Conservation (phyloP, 2,113 vertebrate genomes). For the Alethe castanea region DNA sequence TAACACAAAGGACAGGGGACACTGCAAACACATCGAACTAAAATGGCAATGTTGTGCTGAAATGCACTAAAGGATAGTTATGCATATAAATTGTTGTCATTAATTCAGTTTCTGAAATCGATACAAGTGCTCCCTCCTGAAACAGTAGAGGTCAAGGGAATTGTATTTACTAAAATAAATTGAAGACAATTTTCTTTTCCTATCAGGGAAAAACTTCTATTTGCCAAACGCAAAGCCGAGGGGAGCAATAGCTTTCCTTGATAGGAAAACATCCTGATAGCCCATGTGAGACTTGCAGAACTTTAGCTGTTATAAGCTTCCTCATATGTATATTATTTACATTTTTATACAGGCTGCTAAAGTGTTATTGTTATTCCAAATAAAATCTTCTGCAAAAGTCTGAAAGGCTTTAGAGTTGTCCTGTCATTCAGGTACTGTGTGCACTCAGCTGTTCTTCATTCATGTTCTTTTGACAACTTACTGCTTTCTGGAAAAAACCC, state of each 20-base stretch:
- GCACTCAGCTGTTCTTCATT: neutral
- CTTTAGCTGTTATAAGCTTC: neutral
- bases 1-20: neutral
- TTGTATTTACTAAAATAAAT: conserved; percentile 15
- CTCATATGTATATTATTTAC: neutral
- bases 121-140: conserved; percentile 14
- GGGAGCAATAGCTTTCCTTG: neutral
- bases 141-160: conserved; percentile 3
- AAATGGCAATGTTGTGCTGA: conserved; percentile 46
- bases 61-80: conserved; percentile 50
- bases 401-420: neutral
- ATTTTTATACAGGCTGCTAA: neutral
- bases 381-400: neutral
- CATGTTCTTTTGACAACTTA: neutral
- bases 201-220: neutral
- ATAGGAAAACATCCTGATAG: neutral
- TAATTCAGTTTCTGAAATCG: conserved; percentile 63
- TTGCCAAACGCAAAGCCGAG: neutral
- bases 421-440: neutral
- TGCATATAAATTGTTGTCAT: conserved; percentile 35
- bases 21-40: conserved; percentile 3
- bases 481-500: neutral
- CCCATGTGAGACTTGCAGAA: neutral
- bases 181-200: conserved; percentile 9
- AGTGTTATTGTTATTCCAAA: neutral